These are phyloP conservation scores for Urocitellus parryii DNA, from an alignment of 2,113 vertebrate species.

Conservation along the genomic window DNA sequence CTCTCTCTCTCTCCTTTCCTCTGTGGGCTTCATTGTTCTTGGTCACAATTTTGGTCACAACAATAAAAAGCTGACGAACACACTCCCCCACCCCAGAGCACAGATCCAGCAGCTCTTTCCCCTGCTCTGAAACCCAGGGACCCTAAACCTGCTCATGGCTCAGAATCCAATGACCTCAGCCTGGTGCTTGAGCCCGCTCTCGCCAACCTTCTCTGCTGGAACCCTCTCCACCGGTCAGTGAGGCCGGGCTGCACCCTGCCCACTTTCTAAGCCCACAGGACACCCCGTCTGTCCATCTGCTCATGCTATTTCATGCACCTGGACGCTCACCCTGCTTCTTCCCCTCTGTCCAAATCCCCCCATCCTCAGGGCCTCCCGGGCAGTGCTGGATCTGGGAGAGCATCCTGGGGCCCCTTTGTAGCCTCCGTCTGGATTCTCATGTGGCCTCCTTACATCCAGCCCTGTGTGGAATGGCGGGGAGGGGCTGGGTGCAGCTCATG, in stretches of 20 bases:
- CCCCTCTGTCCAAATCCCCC: background rate
- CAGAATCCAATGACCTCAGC: background rate
- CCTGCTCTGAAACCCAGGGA: background rate
- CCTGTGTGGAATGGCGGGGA: background rate
- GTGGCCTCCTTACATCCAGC: background rate
- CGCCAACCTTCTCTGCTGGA: background rate
- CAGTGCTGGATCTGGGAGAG: no score
- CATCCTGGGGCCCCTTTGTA: background rate
- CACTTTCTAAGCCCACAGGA: background rate
- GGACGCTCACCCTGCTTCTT: background rate
- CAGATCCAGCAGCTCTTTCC: background rate
- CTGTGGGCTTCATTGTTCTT: background rate
- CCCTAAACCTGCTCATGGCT: background rate
- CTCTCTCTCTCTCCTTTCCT: no score
- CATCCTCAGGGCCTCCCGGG: background rate
- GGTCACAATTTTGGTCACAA: background rate
- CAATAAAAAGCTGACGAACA: background rate
- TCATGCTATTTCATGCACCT: background rate
- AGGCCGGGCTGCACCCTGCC: background rate
- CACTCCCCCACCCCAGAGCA: no score
- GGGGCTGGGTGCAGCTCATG: no score
- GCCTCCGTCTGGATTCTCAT: background rate
- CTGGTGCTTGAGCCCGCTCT: background rate
- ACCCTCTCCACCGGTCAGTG: background rate
- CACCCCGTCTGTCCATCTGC: background rate